Conservation (phyloP, 2,888 invertebrate species). For the Eugnorisma glareosa region DNA sequence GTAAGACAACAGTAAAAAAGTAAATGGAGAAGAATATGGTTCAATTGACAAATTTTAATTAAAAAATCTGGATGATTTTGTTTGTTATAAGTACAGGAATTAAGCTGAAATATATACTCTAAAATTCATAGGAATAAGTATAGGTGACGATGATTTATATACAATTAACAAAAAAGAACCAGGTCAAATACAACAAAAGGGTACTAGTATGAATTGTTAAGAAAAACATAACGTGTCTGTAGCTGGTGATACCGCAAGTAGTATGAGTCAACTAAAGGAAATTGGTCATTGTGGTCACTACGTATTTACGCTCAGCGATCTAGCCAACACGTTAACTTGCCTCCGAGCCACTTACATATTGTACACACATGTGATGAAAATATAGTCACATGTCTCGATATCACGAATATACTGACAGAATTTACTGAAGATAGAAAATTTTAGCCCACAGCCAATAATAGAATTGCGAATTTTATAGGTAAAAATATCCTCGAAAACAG, state of each 20-base stretch:
- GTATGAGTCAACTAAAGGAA: constrained; percentile 64
- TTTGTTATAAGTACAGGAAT: neutral
- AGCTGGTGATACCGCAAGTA: constrained; percentile 52
- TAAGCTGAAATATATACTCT: neutral
- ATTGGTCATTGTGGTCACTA: constrained; percentile 64
- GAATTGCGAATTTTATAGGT: neutral
- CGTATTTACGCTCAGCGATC: constrained; percentile 61
- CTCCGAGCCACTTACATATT: constrained; percentile 55
- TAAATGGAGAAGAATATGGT: neutral
- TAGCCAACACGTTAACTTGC: constrained; percentile 57
- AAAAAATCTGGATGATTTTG: neutral
- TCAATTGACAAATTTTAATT: neutral
- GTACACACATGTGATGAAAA: constrained; percentile 45
- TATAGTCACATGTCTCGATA: constrained; percentile 25
- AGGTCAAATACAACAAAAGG: constrained; percentile 57
- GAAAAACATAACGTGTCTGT: constrained; percentile 57
- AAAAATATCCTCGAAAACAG: neutral
- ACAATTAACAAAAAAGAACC: constrained; percentile 28
- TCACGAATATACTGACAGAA: neutral
- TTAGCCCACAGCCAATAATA: neutral
- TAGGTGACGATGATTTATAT: constrained; percentile 9
- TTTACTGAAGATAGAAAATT: neutral
- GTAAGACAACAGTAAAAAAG: neutral
- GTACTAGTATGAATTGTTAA: constrained; percentile 49
- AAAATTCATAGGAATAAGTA: constrained; percentile 1